Percentiles rank a stretch among this genome's conserved stretches.
Conservation (phyloP, 1,140 invertebrate genomes). For the Pristionchus pacificus region DNA sequence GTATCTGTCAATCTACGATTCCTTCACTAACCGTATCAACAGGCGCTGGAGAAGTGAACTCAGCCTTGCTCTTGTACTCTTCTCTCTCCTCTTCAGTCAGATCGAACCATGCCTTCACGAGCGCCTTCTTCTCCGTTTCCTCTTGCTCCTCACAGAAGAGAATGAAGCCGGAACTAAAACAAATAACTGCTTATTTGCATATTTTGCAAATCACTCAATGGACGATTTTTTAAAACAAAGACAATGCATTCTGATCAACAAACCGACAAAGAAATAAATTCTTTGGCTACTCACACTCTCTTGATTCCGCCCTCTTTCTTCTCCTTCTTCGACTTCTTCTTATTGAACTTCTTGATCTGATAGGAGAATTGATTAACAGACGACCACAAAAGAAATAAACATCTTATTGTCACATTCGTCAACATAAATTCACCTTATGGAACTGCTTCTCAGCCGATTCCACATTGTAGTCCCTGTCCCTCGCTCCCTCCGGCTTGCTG, state of each 20-base stretch:
- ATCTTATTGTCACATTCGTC: no score
- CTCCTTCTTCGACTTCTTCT: slow-evolving; percentile 9
- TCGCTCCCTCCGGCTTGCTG: slow-evolving; percentile 64
- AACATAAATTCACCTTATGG: slow-evolving; percentile 22
- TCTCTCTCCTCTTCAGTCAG: slow-evolving; percentile 19
- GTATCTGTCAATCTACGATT: not conserved
- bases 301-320: no score
- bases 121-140: slow-evolving; percentile 19
- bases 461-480: slow-evolving; percentile 19
- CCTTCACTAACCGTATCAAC: slow-evolving; percentile 32
- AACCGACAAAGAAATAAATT: no score
- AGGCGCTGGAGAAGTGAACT: slow-evolving; percentile 21
- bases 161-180: slow-evolving; percentile 28
- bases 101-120: slow-evolving; percentile 33
- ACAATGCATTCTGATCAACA: no score
- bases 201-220: no score
- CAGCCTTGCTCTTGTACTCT: slow-evolving; percentile 9
- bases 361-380: slow-evolving; percentile 8
- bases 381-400: not conserved
- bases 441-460: slow-evolving; percentile 25
- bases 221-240: no score
- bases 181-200: slow-evolving; percentile 26
- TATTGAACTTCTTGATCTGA: slow-evolving; percentile 32
- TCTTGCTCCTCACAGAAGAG: slow-evolving; percentile 25
- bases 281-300: no score